Percentiles rank a stretch among this genome's conserved stretches.
Conservation (phyloP, 2,797 vertebrate genomes). For the Sylvia borin region DNA sequence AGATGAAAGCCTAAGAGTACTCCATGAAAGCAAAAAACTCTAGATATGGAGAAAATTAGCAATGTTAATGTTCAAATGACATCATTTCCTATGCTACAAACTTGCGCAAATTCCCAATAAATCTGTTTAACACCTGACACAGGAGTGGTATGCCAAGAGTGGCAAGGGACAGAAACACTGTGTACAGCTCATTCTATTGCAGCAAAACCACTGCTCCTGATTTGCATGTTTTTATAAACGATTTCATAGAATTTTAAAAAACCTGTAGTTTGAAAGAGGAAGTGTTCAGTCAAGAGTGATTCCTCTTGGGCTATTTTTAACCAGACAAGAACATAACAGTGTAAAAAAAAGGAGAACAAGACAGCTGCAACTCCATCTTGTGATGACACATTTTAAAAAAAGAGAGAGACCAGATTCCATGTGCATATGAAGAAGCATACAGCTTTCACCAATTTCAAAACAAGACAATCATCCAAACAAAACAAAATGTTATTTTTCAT, state of each 20-base stretch:
- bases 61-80: background rate
- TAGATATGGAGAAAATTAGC: background rate
- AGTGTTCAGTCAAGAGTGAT: conserved; percentile 59
- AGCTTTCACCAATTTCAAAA: background rate
- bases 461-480: background rate
- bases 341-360: conserved; percentile 51
- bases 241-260: background rate
- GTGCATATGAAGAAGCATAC: background rate
- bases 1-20: background rate
- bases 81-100: background rate
- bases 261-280: conserved; percentile 49
- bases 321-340: conserved; percentile 11
- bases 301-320: conserved; percentile 70
- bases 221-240: background rate
- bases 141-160: background rate
- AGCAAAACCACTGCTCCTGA: background rate
- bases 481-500: conserved; percentile 49
- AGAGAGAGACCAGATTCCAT: background rate
- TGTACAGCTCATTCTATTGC: background rate
- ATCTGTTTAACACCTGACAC: background rate
- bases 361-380: conserved; percentile 45
- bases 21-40: background rate
- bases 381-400: background rate
- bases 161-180: background rate
- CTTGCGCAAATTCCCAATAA: background rate